These are phyloP conservation scores for Casuarius casuarius DNA, from an alignment of 2,113 vertebrate genomes.

Conservation along the genomic window DNA sequence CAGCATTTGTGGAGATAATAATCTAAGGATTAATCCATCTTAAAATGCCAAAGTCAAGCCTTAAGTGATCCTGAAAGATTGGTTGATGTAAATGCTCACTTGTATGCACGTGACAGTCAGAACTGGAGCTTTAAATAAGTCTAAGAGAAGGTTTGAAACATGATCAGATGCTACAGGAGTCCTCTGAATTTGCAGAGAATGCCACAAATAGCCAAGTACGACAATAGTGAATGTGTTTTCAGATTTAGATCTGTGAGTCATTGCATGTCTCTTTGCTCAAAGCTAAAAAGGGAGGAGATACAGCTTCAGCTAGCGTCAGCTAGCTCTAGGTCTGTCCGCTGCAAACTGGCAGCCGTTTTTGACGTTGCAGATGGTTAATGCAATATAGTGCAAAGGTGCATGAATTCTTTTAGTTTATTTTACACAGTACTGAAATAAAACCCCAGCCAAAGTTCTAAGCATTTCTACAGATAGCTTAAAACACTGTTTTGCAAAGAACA, in stretches of 20 bases:
- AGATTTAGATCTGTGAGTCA: background rate
- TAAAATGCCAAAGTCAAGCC: background rate
- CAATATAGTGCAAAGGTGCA: background rate
- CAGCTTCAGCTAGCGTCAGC: background rate
- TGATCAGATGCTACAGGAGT: background rate
- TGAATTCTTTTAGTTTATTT: background rate
- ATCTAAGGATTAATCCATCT: background rate
- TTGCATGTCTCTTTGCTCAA: background rate
- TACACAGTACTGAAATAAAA: background rate
- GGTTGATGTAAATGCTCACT: background rate
- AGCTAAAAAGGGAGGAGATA: background rate
- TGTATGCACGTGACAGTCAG: background rate
- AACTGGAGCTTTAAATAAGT: background rate
- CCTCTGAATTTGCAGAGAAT: background rate
- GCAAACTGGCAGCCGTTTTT: background rate
- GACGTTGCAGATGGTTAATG: background rate
- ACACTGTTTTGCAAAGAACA: background rate
- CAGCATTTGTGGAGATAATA: background rate
- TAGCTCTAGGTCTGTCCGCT: background rate
- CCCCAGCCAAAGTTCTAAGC: background rate
- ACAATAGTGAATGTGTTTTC: background rate
- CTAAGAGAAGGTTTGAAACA: background rate
- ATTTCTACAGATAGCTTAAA: slow-evolving; percentile 2
- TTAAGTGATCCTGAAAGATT: background rate
- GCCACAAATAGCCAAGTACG: background rate